Evolutionary conservation across 2,888 invertebrate species (phyloP), one percentile per base, ranked within the genome.

Genomic region (Branchipolynoe longqiensis): DNA sequence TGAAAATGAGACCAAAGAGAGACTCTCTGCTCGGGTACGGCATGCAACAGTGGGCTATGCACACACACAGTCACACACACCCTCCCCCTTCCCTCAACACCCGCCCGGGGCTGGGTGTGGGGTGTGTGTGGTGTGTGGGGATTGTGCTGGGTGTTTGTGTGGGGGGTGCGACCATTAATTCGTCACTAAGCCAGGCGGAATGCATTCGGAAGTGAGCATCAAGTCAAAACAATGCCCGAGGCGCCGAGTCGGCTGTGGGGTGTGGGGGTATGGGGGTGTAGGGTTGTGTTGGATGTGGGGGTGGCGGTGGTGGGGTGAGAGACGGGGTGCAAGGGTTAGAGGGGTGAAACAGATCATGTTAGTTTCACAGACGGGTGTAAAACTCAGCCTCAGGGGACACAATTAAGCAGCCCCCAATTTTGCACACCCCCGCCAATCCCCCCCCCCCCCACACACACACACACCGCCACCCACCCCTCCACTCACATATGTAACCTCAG

Each of bases 221-320:
- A 78, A 48, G 54, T 78, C 78, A 78, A 41, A 78, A 78, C 78
- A 78, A 78, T 78, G 78, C 48, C 78, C 28, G 14, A 8, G 78
- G 78, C 48, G 31, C 33, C 69, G 62, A 31, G 62, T 48, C 48
- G 8, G 48, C 48, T 48, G 48, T 12, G 8, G 48, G 8, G 48
- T 48, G 48, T 18, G 48, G 8, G 48, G 48, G 18, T 18, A 18
- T 48, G 48, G 25, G 62, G 62, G 62, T 25, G n/a, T 14, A 56
- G 56, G 22, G 56, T 56, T 56, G 56, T 22, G 18, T 56, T 22
- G 56, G 56, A 48, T 18, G 48, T 48, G 48, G 8, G 48, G 48
- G 48, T 8, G 48, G 18, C 48, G 48, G 62, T 62, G 31, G 14
- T 0, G 25, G 31, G 25, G 14, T 3, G 25, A 62, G 59, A 4